Conservation (phyloP, 2,797 vertebrate genomes). For the Peromyscus attwateri region DNA sequence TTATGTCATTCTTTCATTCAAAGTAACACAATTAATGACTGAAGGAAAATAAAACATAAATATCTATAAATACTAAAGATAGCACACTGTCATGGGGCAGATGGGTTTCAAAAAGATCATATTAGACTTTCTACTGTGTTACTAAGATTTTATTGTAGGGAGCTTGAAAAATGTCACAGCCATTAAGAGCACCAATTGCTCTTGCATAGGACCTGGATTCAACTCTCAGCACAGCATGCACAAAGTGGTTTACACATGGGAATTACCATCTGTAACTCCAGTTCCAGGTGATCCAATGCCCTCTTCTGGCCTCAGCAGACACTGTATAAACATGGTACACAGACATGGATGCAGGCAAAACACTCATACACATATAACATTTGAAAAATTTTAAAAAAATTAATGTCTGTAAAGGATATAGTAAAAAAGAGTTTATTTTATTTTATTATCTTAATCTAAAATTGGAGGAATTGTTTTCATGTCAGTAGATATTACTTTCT, state of each 20-base stretch:
- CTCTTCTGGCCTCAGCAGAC: background rate
- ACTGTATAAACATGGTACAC: background rate
- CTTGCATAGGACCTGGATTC: background rate
- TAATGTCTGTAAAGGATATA: background rate
- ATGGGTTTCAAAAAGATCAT: background rate
- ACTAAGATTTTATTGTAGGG: background rate
- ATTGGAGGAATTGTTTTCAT: constrained; percentile 12
- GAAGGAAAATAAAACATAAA: background rate
- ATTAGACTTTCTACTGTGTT: background rate
- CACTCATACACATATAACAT: background rate
- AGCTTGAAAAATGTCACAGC: background rate
- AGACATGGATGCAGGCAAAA: background rate
- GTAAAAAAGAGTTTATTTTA: background rate
- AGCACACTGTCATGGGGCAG: background rate
- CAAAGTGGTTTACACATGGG: background rate
- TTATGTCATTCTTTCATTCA: background rate
- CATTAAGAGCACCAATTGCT: background rate
- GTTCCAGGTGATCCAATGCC: background rate
- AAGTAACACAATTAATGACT: background rate
- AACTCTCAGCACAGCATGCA: background rate
- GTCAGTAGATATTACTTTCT: background rate
- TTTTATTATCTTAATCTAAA: background rate
- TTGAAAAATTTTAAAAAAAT: background rate
- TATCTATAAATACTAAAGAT: background rate
- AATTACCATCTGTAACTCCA: background rate